Evolutionary conservation across 1,140 invertebrate genomes (phyloP).

Genomic region (Ectropis grisescens): DNA sequence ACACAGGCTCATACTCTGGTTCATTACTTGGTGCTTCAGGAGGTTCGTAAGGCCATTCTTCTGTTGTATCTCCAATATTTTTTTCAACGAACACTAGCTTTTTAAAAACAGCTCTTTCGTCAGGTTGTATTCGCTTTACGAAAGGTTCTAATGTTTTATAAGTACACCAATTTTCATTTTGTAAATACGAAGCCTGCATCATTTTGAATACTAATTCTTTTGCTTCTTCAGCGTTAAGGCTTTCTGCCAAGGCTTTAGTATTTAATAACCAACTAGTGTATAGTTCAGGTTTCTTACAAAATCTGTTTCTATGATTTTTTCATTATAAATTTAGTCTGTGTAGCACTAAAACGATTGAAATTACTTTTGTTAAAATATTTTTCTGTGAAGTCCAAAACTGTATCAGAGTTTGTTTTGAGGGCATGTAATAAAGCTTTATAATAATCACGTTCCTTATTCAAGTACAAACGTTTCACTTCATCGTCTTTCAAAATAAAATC

Average conservation of each 20-base stretch:
- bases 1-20: too few relatives aligned
- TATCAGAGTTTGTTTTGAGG: slow-evolving; percentile 23
- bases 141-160: slow-evolving; percentile 31
- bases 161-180: slow-evolving; percentile 10
- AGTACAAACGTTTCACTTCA: slow-evolving; percentile 13
- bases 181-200: slow-evolving; percentile 27
- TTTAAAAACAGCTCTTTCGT: slow-evolving; percentile 13
- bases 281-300: slow-evolving; percentile 24
- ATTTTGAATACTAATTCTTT: slow-evolving; percentile 22
- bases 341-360: slow-evolving; percentile 12
- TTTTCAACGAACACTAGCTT: too few relatives aligned
- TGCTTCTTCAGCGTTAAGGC: slow-evolving; percentile 21
- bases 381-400: slow-evolving; percentile 26
- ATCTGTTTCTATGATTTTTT: slow-evolving; percentile 22
- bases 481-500: slow-evolving; percentile 18
- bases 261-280: slow-evolving; percentile 26
- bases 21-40: too few relatives aligned
- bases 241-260: slow-evolving; percentile 18
- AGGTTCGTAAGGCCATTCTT: too few relatives aligned
- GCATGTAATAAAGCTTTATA: slow-evolving; percentile 21
- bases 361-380: slow-evolving; percentile 20
- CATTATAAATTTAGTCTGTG: slow-evolving; percentile 22
- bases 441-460: slow-evolving; percentile 15
- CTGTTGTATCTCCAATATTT: too few relatives aligned
- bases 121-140: slow-evolving; percentile 20